These are phyloP conservation scores for Ectemnius lituratus DNA, from an alignment of 2,888 invertebrate genomes.

Conservation along the genomic window DNA sequence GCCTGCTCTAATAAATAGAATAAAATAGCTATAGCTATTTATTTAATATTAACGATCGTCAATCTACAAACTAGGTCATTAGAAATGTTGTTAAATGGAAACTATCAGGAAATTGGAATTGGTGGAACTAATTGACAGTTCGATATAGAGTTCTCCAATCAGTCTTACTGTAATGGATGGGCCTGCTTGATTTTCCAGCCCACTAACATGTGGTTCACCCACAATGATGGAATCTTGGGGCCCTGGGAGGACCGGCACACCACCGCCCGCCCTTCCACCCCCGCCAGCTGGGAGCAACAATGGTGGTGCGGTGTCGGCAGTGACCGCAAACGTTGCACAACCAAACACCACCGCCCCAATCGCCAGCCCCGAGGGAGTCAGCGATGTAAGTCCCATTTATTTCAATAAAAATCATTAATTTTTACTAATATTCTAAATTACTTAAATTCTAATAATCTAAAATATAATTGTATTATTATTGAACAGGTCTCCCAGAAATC, in stretches of 20 bases:
- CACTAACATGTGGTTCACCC: slow-evolving; percentile 80
- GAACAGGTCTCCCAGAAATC: slow-evolving; percentile 75
- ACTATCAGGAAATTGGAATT: no score
- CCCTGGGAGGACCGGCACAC: slow-evolving; percentile 69
- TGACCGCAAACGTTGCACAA: slow-evolving; percentile 59
- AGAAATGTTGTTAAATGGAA: no score
- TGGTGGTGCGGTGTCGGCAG: slow-evolving; percentile 65
- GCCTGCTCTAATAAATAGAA: no score
- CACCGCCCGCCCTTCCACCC: slow-evolving; percentile 67
- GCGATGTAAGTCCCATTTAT: slow-evolving; percentile 68
- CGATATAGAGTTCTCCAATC: no score
- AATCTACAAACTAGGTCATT: no score
- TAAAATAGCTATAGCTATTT: no score
- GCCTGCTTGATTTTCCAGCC: slow-evolving; percentile 70
- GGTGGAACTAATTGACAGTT: no score
- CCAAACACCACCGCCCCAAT: slow-evolving; percentile 75
- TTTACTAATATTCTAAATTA: background rate
- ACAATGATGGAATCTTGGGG: slow-evolving; percentile 79
- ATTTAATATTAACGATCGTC: no score
- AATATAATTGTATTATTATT: slow-evolving; percentile 3
- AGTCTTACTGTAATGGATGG: slow-evolving; percentile 26
- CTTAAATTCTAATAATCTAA: background rate
- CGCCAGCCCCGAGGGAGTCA: slow-evolving; percentile 78
- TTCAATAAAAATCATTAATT: background rate
- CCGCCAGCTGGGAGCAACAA: slow-evolving; percentile 66